Conservation (phyloP, 2,797 vertebrate species). For the Etheostoma perlongum region DNA sequence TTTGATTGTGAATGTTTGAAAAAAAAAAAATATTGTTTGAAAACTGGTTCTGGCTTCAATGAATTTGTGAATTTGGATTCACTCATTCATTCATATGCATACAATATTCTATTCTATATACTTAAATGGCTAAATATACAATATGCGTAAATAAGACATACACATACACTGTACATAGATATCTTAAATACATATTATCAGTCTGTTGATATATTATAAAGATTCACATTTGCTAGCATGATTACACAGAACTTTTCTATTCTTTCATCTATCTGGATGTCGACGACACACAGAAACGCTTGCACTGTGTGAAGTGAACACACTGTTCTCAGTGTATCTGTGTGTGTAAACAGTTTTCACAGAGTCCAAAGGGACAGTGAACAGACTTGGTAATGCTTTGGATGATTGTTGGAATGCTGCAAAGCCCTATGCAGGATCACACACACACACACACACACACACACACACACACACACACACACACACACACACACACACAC, state of each 20-base stretch:
- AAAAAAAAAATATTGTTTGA: background rate
- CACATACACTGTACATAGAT: background rate
- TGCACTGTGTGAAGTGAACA: background rate
- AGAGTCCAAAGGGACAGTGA: slow-evolving; percentile 20
- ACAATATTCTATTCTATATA: background rate
- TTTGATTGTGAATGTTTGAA: background rate
- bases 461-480: slow-evolving; percentile 20
- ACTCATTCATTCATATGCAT: background rate
- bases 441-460: slow-evolving; percentile 15
- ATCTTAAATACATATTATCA: background rate
- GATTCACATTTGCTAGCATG: background rate
- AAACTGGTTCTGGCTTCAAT: background rate
- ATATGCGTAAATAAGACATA: background rate
- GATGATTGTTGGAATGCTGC: slow-evolving; percentile 17
- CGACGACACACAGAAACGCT: background rate
- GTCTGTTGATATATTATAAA: too few species aligned
- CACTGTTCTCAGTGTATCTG: background rate
- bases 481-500: slow-evolving; percentile 2
- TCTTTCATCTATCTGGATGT: background rate
- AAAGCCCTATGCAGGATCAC: background rate
- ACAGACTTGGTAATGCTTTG: slow-evolving; percentile 24
- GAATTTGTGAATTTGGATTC: background rate
- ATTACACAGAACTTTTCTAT: background rate
- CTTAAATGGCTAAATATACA: background rate
- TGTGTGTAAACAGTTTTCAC: slow-evolving; percentile 52